These are phyloP conservation scores for Globicephala melas DNA, from an alignment of 2,113 vertebrate genomes.

Conservation along the genomic window DNA sequence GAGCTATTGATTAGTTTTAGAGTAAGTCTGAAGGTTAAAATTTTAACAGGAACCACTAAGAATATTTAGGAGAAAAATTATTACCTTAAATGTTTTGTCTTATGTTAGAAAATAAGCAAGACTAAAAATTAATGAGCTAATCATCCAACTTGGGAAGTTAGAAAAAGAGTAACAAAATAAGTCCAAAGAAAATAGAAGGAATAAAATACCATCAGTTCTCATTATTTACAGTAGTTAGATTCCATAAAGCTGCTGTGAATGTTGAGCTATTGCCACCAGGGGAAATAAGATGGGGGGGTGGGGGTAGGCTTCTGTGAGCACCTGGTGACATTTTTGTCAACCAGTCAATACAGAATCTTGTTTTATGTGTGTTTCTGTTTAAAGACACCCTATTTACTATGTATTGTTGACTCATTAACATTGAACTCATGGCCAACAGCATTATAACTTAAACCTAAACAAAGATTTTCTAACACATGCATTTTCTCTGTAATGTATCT, in stretches of 20 bases:
- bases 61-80: constrained; percentile 16
- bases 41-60: constrained; percentile 6
- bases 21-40: not conserved
- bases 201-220: not conserved
- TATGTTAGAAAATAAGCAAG: constrained; percentile 17
- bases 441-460: not conserved
- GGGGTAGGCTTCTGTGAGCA: not conserved
- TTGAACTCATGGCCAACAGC: not conserved
- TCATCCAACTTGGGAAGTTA: not conserved
- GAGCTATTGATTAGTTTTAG: not conserved
- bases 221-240: not conserved
- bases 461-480: not conserved
- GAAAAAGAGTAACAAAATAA: not conserved
- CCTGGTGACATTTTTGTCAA: not conserved
- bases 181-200: not conserved
- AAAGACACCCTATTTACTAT: not conserved
- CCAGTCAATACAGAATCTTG: not conserved
- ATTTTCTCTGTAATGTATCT: not conserved
- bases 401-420: not conserved
- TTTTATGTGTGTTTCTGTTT: not conserved
- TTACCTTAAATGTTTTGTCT: constrained; percentile 1
- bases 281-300: not conserved
- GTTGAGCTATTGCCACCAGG: not conserved
- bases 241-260: not conserved
- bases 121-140: constrained; percentile 20